Conservation (phyloP, 2,113 vertebrate species). For the Nerophis ophidion region DNA sequence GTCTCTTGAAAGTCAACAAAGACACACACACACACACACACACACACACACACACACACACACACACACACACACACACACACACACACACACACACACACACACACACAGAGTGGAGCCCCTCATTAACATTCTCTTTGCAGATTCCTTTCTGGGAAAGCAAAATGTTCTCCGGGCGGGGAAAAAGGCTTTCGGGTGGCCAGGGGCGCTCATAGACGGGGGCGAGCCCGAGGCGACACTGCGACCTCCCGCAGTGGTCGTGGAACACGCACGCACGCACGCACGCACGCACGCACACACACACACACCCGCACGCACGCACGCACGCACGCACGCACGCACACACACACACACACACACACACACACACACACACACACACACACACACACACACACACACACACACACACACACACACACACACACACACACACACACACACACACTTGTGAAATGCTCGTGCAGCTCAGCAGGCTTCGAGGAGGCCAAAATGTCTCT, state of each 20-base stretch:
- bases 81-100: conserved; percentile 21
- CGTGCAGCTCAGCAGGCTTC: conserved; percentile 37
- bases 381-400: not conserved
- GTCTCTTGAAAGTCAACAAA: not conserved
- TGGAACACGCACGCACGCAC: conserved; percentile 36
- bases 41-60: conserved; percentile 14
- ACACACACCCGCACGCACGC: conserved; percentile 10
- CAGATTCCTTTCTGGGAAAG: conserved; percentile 59
- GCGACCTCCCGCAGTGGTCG: conserved; percentile 68
- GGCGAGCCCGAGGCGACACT: conserved; percentile 64
- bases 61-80: not conserved
- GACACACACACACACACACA: not conserved
- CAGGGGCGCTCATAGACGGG: conserved; percentile 51
- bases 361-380: conserved; percentile 11
- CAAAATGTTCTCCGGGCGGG: conserved; percentile 13
- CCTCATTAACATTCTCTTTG: conserved; percentile 75
- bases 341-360: conserved; percentile 5
- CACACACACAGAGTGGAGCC: no score
- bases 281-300: conserved; percentile 1
- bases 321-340: conserved; percentile 9
- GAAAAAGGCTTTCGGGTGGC: conserved; percentile 63
- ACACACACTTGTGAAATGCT: no score
- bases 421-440: no score
- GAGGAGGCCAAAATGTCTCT: conserved; percentile 44
- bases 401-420: no score